Evolutionary conservation across 2,888 invertebrate genomes (phyloP).

Genomic region (Coremacera marginata): DNA sequence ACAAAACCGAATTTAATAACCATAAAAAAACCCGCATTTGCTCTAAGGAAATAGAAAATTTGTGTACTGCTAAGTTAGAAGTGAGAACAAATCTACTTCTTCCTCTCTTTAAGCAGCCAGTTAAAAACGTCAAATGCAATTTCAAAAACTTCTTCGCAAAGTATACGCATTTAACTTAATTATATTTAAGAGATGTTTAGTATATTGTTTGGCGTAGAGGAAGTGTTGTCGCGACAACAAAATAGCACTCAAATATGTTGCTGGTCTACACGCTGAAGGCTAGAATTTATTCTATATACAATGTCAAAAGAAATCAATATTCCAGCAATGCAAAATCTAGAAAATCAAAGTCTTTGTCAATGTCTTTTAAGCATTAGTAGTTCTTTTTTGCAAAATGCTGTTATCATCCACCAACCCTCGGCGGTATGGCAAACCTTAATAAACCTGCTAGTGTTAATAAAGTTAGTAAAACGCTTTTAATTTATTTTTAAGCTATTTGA

Average conservation of each 20-base stretch:
- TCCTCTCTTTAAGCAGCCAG: not conserved
- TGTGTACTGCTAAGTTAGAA: too few species aligned
- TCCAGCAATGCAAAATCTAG: not conserved
- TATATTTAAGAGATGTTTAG: too few species aligned
- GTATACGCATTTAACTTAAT: too few species aligned
- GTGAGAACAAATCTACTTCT: not conserved
- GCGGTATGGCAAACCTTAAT: not conserved
- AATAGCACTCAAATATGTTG: too few species aligned
- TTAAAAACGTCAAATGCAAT: too few species aligned
- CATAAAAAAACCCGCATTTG: not conserved
- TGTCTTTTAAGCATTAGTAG: not conserved
- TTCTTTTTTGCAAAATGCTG: not conserved
- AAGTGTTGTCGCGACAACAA: too few species aligned
- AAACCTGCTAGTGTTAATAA: not conserved
- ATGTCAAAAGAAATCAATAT: not conserved
- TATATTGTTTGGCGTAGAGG: too few species aligned
- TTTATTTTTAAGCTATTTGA: not conserved
- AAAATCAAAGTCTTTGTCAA: constrained; percentile 22
- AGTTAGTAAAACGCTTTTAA: not conserved
- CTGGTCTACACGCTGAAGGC: too few species aligned
- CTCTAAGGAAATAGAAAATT: not conserved
- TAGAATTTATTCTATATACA: not conserved
- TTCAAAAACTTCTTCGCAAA: too few species aligned
- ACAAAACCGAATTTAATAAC: not conserved
- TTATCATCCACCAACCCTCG: not conserved